Evolutionary conservation across 2,797 vertebrate species (phyloP), one percentile per base, ranked within the genome.

Genomic region (Lutjanus campechanus): DNA sequence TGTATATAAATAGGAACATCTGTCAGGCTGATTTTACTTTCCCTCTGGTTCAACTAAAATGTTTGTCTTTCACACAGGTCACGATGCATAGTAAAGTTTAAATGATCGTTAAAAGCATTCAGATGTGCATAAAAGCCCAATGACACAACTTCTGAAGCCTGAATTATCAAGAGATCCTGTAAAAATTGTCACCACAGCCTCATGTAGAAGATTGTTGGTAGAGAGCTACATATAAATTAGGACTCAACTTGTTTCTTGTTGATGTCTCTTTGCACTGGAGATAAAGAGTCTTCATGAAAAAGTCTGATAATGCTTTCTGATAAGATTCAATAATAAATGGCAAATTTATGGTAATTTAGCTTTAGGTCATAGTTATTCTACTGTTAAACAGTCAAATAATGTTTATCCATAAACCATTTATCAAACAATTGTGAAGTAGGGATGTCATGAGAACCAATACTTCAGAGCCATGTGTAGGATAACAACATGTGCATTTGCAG

Each of bases 1-100:
- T 4, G 11, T 10, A 59, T 51, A 65, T 58, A 66, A 79, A 80
- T 54, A 49, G 49, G 7, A 68, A 49, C 29, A 67, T 77, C 47
- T 78, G 60, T 55, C 59, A 69, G 50, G 72, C 56, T 80, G 67
- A 60, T 3, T 84, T 80, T 69, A 11, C 46, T 36, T 51, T 46
- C 40, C 17, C 59, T 72, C 69, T 36, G 43, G 49, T 69, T 29
- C 15, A 56, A 73, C 72, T 78, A 49, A 50, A 53, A 66, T 36
- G 7, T 41, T 62, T 54, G 68, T 63, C 22, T 67, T 72, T 75
- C 8, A 12, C 0, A 2, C 1, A 8, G 58, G 5, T 11, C 46
- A 55, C 8, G 3, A 51, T 46, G 55, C 43, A 55, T 8, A 11
- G 15, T 47, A 11, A 66, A 73, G 20, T 72, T 82, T 60, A 47